These are phyloP conservation scores for Yponomeuta evonymella DNA, from an alignment of 2,888 invertebrate species.

Conservation along the genomic window DNA sequence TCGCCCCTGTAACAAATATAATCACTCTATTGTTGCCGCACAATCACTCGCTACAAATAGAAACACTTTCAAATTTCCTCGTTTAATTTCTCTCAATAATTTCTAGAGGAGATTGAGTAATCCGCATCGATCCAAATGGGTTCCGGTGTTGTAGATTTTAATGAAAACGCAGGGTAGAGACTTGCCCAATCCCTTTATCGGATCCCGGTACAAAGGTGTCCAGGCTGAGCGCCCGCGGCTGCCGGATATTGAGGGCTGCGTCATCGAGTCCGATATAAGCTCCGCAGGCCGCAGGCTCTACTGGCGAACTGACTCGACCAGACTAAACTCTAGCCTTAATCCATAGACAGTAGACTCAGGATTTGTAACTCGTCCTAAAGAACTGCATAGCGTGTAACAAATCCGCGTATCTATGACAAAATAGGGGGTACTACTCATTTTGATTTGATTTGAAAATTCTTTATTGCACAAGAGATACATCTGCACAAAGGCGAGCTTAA, in stretches of 20 bases:
- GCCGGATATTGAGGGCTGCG: constrained; percentile 36
- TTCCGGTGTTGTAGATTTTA: constrained; percentile 27
- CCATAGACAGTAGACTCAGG: too few relatives aligned
- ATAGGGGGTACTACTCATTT: too few relatives aligned
- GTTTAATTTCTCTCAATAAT: not conserved
- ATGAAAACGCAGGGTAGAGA: constrained; percentile 27
- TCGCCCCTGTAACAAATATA: constrained; percentile 27
- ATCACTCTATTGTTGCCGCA: constrained; percentile 41
- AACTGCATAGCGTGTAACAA: too few relatives aligned
- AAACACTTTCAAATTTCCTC: not conserved
- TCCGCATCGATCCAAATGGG: constrained; percentile 20
- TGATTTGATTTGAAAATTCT: too few relatives aligned
- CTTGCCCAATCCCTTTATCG: constrained; percentile 33
- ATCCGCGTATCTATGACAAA: too few relatives aligned
- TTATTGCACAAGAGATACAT: too few relatives aligned
- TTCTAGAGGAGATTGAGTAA: not conserved
- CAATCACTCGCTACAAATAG: not conserved
- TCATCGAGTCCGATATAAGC: not conserved
- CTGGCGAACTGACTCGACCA: not conserved
- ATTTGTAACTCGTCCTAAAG: too few relatives aligned
- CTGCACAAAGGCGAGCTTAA: too few relatives aligned
- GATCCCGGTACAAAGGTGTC: constrained; percentile 38
- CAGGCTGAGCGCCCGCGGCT: constrained; percentile 36
- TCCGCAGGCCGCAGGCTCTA: not conserved
- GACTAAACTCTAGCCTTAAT: too few relatives aligned